Percentiles rank a stretch among this genome's conserved stretches.
phyloP scores from a whole-genome alignment of 2,888 invertebrate species.

The Caenorhabditis zanzibari region DNA sequence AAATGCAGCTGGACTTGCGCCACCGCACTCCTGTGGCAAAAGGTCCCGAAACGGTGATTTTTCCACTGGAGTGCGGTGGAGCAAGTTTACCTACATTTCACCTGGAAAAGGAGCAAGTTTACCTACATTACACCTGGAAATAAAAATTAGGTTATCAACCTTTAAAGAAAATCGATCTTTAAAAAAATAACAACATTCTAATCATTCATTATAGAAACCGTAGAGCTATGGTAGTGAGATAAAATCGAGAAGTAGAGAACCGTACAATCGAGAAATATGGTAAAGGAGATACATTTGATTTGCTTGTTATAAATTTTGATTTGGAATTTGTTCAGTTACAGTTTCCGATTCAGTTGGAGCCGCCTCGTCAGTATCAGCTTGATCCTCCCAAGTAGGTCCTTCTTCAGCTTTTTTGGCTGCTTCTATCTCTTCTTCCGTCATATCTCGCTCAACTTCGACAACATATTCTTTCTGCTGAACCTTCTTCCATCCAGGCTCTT shows the following conservation, averaged over 20 bases:
- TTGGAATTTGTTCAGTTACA: neutral
- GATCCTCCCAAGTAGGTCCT: constrained; percentile 52
- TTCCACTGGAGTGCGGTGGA: too few species aligned
- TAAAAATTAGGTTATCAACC: neutral
- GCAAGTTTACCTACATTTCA: too few species aligned
- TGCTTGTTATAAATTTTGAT: constrained; percentile 2
- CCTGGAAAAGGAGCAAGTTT: too few species aligned
- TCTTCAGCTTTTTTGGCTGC: constrained; percentile 26
- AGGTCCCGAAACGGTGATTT: too few species aligned
- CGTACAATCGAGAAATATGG: constrained; percentile 23
- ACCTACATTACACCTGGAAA: too few species aligned
- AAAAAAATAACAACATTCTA: neutral
- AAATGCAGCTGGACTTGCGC: too few species aligned
- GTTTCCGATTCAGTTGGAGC: neutral
- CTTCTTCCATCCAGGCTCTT: constrained; percentile 50
- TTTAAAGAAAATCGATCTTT: neutral
- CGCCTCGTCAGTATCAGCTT: constrained; percentile 6
- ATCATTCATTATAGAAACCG: neutral
- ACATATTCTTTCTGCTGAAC: constrained; percentile 53
- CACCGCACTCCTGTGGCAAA: too few species aligned
- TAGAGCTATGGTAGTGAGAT: neutral
- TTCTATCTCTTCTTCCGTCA: constrained; percentile 44
- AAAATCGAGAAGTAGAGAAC: neutral
- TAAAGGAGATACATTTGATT: neutral
- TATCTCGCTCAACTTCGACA: constrained; percentile 50